Base-by-base conservation (phyloP, 1,140 invertebrate genomes). In the Ceratosolen fusciceps region DNA sequence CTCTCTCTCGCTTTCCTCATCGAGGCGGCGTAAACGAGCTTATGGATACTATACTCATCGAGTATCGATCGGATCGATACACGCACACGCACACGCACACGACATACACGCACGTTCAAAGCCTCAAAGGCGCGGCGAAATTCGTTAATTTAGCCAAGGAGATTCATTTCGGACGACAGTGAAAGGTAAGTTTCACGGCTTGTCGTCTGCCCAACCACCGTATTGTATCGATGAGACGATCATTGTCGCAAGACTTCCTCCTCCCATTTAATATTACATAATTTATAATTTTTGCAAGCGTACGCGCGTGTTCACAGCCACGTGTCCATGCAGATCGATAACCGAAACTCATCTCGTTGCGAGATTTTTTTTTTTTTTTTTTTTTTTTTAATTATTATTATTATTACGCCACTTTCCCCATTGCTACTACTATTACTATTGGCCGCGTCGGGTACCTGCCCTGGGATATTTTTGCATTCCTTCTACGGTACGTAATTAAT, bases 141-240 rank as follows among this genome's bases (percentile, higher is more conserved):
- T 37, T 31, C 16, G 37, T n/a, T 65, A 65, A 65, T 37, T 60
- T 31, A 65, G 60, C 37, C 60, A 65, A 65, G 60, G 60, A n/a
- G n/a, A 65, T 65, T 65, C 34, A 65, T 65, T 65, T 65, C 37
- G 34, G 37, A 65, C 21, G 60, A 16, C 31, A 7, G 60, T 65
- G 60, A 65, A 65, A 65, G 60, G 34, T 1, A 65, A 65, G 37
- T n/a, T n/a, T 21, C 21, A 21, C 16, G 8, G 60, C 24, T 3
- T n/a, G n/a, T n/a, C n/a, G n/a, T n/a, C n/a, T n/a, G n/a, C n/a
- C n/a, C 31, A 9, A 29, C 31, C 21, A 24, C 29, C n/a, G 34
- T 37, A 65, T 37, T 24, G 60, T 31, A 65, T 65, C 60, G 60
- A 65, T 65, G 60, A 31, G 19, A 65, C 60, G 31, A 7, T 31